A percentile compares a stretch with the other conserved stretches of the same genome.
phyloP scores from a whole-genome alignment of 2,888 invertebrate genomes.

The Sicus ferrugineus region DNA sequence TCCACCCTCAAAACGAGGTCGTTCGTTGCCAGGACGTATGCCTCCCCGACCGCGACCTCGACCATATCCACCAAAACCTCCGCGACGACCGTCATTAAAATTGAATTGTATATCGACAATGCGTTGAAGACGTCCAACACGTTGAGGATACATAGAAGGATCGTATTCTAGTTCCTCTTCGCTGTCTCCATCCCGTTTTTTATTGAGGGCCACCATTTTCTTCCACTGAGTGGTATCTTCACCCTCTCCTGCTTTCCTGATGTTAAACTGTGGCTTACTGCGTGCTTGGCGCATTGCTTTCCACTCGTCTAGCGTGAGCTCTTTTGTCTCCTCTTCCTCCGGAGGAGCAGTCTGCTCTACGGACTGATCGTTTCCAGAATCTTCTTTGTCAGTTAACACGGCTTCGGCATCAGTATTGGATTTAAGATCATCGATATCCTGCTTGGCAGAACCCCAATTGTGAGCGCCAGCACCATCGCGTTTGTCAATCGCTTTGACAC shows the following conservation, averaged over 20 bases:
- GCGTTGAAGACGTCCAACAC: constrained; percentile 86
- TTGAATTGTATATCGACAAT: constrained; percentile 88
- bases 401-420: constrained; percentile 46
- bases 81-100: constrained; percentile 81
- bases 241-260: constrained; percentile 94
- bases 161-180: constrained; percentile 78
- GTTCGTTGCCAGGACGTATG: constrained; percentile 44
- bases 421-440: constrained; percentile 76
- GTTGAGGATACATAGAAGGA: constrained; percentile 81
- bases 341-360: constrained; percentile 65
- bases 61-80: constrained; percentile 71
- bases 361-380: constrained; percentile 59
- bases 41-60: constrained; percentile 49
- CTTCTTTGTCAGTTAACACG: constrained; percentile 58
- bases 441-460: constrained; percentile 95
- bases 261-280: constrained; percentile 85
- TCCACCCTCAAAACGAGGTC: constrained; percentile 44
- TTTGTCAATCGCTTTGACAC: constrained; percentile 90
- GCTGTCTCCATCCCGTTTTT: constrained; percentile 69
- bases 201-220: constrained; percentile 83
- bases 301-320: constrained; percentile 94
- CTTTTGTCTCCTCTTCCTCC: constrained; percentile 81
- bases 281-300: constrained; percentile 81
- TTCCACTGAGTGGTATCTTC: constrained; percentile 93
- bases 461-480: constrained; percentile 93